These are phyloP conservation scores for Azemiops feae DNA, from an alignment of 2,113 vertebrate genomes.

Conservation along the genomic window DNA sequence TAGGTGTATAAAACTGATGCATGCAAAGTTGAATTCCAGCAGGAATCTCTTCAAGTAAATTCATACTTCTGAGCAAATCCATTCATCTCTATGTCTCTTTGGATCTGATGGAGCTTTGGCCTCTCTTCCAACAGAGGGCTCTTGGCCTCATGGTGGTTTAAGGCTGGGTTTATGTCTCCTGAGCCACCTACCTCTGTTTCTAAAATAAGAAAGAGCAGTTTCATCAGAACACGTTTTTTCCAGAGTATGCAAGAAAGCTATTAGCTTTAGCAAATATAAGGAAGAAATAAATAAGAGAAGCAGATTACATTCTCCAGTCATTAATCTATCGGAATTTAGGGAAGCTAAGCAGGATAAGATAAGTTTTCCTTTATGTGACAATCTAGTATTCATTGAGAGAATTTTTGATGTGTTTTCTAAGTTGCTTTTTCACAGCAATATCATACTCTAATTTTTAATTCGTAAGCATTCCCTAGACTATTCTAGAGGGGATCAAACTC, in stretches of 20 bases:
- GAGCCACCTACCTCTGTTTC: background rate
- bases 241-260: background rate
- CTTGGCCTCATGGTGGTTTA: background rate
- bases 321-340: background rate
- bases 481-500: background rate
- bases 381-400: conserved; percentile 12
- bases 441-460: background rate
- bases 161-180: background rate
- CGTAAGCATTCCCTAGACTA: background rate
- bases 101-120: background rate
- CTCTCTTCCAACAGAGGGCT: background rate
- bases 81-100: background rate
- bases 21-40: background rate
- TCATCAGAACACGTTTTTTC: background rate
- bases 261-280: background rate
- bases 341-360: background rate
- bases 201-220: background rate
- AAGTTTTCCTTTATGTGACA: background rate
- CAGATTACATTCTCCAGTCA: background rate
- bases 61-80: background rate
- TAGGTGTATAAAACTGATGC: background rate
- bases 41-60: background rate
- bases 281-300: background rate
- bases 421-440: background rate
- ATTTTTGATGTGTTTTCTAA: conserved; percentile 5